Base-by-base conservation (phyloP, 1,140 invertebrate genomes). In the Palaemon carinicauda region DNA sequence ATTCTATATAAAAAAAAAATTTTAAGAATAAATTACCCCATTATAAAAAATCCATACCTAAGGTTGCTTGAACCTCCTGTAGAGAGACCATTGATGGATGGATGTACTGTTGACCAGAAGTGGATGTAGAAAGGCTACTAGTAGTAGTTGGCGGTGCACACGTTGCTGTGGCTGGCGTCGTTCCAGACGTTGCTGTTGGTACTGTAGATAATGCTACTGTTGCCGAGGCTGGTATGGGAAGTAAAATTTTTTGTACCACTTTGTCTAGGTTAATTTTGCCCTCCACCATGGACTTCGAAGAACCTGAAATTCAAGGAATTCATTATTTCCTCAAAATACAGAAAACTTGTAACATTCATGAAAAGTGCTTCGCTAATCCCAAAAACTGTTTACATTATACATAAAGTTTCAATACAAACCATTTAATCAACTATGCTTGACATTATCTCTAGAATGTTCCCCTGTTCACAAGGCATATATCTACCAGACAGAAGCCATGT, bases 11-110 rank as follows among this genome's bases (percentile, higher is more conserved):
- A 77, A 21, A 33, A 27, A 75, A 77, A 77, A 41, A 31, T n/a
- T 12, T 19, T 33, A 77, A 9, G 17, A 77, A 41, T 17, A 41
- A 77, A 41, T 51, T 0, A 77, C 12, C 15, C n/a, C 17, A 51
- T 24, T 19, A 54, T 15, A 29, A 27, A 17, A n/a, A 41, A 4
- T 33, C 17, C 79, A 77, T 80, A 87, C 85, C 85, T 33, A 87
- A n/a, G 9, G 85, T 87, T 21, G 85, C 85, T 41, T 87, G 85
- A n/a, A 82, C 85, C 29, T 87, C 85, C 73, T 87, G 79, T n/a
- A 51, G 52, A 29, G 85, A 87, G 31, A 87, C 85, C 54, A 82
- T 51, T 17, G 85, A 81, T 10, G 85, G 79, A 52, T 82, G 85
- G 19, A 87, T 87, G 71, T 87, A 87, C n/a, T 77, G 77, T 54